Percentiles rank a stretch among this genome's conserved stretches.
Conservation (phyloP, 2,888 invertebrate genomes). For the Alsophila aescularia region DNA sequence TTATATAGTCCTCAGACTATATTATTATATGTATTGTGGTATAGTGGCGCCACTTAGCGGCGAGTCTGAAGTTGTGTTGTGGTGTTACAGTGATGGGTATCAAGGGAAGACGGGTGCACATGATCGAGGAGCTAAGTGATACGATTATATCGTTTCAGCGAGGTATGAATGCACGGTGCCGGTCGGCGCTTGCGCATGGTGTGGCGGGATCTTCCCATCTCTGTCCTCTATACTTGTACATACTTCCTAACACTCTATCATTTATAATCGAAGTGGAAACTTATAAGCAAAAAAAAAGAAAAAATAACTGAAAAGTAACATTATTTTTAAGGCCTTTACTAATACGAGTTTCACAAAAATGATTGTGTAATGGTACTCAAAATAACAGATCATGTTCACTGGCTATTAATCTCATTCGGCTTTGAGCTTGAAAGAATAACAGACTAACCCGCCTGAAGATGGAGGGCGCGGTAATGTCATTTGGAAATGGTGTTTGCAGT, state of each 20-base stretch:
- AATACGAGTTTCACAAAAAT: conserved; percentile 1
- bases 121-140: conserved; percentile 99
- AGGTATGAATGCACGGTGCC: conserved; percentile 89
- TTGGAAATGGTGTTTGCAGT: conserved; percentile 85
- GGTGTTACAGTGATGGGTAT: conserved; percentile 97
- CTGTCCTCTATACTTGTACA: conserved; percentile 33
- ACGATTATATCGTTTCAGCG: conserved; percentile 99
- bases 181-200: conserved; percentile 72
- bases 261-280: conserved; percentile 20
- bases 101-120: conserved; percentile 98
- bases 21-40: too few relatives aligned
- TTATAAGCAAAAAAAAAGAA: not conserved
- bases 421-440: conserved; percentile 56
- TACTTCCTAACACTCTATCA: conserved; percentile 18
- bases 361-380: conserved; percentile 17
- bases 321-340: conserved; percentile 2
- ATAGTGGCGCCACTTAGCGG: conserved; percentile 34
- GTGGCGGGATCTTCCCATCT: conserved; percentile 61
- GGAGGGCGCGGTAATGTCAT: conserved; percentile 36
- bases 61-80: conserved; percentile 69
- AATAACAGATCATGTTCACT: conserved; percentile 43
- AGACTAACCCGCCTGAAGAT: conserved; percentile 34
- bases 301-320: not conserved
- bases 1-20: too few relatives aligned
- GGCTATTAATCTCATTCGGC: conserved; percentile 65